Evolutionary conservation across 2,113 vertebrate genomes (phyloP).

Genomic region (Phainopepla nitens): DNA sequence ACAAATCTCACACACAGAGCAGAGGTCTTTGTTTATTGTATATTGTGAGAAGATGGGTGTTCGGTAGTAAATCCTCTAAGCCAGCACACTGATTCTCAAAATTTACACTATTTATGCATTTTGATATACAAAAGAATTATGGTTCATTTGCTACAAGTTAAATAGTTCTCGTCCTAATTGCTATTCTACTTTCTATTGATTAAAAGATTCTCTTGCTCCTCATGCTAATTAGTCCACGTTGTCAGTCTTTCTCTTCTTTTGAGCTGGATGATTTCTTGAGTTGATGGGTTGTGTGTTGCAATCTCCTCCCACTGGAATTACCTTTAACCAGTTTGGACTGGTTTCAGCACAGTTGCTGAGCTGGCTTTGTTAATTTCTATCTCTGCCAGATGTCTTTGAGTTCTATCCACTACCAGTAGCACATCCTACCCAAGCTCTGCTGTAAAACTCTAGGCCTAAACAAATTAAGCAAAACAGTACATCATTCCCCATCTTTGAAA

Average conservation of each 20-base stretch:
- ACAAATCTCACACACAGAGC: neutral
- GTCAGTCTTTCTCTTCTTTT: neutral
- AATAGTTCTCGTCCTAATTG: neutral
- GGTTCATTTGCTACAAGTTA: neutral
- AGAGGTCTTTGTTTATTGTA: neutral
- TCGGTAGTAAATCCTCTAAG: neutral
- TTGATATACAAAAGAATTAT: neutral
- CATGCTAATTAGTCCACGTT: neutral
- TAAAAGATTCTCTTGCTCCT: neutral
- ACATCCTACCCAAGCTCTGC: neutral
- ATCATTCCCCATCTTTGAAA: neutral
- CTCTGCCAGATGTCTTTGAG: neutral
- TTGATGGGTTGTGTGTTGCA: neutral
- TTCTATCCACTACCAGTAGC: neutral
- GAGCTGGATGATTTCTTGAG: neutral
- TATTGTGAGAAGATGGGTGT: neutral
- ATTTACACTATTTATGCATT: neutral
- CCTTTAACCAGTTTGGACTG: neutral
- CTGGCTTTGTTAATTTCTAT: neutral
- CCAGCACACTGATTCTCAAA: accelerated
- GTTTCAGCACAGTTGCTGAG: neutral
- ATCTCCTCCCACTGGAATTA: neutral
- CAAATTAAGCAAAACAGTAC: neutral
- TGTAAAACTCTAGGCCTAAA: neutral
- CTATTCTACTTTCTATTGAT: neutral